These are phyloP conservation scores for Enteromius fasciolatus DNA, from an alignment of 2,797 vertebrate species.

Conservation along the genomic window DNA sequence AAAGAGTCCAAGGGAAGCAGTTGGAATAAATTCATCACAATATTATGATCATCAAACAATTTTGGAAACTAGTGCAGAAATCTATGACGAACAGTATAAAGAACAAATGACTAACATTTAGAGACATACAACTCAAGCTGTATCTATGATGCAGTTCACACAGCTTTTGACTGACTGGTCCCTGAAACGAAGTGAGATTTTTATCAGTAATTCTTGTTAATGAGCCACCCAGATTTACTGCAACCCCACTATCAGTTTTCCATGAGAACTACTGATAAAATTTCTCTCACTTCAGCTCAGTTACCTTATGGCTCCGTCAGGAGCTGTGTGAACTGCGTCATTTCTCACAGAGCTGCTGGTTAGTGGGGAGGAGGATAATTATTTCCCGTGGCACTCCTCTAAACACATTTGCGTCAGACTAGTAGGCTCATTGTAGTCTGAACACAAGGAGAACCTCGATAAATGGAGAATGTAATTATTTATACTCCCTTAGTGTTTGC, in stretches of 20 bases:
- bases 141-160: background rate
- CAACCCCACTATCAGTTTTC: background rate
- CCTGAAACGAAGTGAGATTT: background rate
- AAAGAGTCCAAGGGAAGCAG: constrained; percentile 41
- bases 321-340: constrained; percentile 32
- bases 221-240: background rate
- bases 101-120: background rate
- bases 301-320: background rate
- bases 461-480: background rate
- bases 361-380: constrained; percentile 25
- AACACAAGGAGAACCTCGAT: background rate
- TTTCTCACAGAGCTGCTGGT: constrained; percentile 27
- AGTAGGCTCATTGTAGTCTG: constrained; percentile 19
- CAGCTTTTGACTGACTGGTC: background rate
- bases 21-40: background rate
- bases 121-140: background rate
- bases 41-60: background rate
- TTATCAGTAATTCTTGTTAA: background rate
- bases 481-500: background rate
- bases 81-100: background rate
- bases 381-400: constrained; percentile 38
- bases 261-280: background rate
- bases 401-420: constrained; percentile 43
- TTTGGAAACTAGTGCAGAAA: background rate
- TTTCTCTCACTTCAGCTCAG: background rate